These are phyloP conservation scores for Bergia sp. DNA, from an alignment of 92 coral and sea anemone genomes.

Conservation along the genomic window DNA sequence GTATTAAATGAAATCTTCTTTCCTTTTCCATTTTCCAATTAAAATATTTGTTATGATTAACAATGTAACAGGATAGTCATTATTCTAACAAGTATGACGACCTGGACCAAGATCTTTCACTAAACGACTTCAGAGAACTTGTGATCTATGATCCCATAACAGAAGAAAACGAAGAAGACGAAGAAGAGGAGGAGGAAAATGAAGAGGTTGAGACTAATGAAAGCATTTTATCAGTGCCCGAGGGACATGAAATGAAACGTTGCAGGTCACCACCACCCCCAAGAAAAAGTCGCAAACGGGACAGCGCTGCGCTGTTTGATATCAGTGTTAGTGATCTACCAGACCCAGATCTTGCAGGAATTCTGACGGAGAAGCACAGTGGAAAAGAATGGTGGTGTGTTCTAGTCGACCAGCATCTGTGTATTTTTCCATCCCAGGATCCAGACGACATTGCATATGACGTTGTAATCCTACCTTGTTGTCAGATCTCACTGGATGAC, in stretches of 20 bases:
- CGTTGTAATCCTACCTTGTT: constrained; percentile 92
- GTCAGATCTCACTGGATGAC: constrained; percentile 97
- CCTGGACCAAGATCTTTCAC: constrained; percentile 72
- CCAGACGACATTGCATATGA: constrained; percentile 96
- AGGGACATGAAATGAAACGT: constrained; percentile 9
- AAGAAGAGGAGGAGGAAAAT: constrained; percentile 52
- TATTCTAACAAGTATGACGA: constrained; percentile 48
- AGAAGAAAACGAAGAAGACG: constrained; percentile 75
- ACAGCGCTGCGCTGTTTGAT: constrained; percentile 95
- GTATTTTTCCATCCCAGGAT: constrained; percentile 95
- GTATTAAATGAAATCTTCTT: neutral
- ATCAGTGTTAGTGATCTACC: constrained; percentile 88
- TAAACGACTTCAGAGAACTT: constrained; percentile 77
- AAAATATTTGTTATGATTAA: constrained; percentile 40
- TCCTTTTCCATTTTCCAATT: constrained; percentile 9
- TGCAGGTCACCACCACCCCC: constrained; percentile 58
- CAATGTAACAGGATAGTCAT: constrained; percentile 53
- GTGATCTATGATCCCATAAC: constrained; percentile 85
- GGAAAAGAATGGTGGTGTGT: constrained; percentile 98
- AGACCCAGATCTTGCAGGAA: constrained; percentile 92
- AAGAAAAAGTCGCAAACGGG: constrained; percentile 92
- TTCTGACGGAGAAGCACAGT: constrained; percentile 88
- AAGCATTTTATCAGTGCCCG: constrained; percentile 3
- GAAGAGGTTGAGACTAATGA: constrained; percentile 43
- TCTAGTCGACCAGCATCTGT: constrained; percentile 91